Percentiles rank a stretch among this genome's conserved stretches.
Conservation (phyloP, 2,888 invertebrate genomes). For the Nomada ferruginata region DNA sequence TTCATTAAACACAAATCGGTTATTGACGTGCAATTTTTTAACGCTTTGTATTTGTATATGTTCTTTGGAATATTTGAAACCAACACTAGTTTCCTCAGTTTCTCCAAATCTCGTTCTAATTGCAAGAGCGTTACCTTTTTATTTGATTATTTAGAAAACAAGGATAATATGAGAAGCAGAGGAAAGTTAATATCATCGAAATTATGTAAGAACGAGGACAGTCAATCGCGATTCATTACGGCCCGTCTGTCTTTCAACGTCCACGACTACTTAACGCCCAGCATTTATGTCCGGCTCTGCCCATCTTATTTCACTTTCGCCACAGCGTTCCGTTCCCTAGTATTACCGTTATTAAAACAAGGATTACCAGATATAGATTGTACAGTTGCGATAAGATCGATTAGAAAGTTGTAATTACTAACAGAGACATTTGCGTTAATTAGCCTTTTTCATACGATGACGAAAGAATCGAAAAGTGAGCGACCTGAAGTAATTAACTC, state of each 20-base stretch:
- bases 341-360: not conserved
- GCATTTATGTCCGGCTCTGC: constrained; percentile 3
- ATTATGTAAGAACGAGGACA: not conserved
- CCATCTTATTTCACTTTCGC: constrained; percentile 17
- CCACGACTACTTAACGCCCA: not conserved
- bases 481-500: no score
- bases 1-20: not conserved
- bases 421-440: not conserved
- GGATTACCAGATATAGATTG: not conserved
- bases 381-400: not conserved
- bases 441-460: not conserved
- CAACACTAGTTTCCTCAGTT: no score
- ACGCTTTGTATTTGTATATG: no score
- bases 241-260: not conserved
- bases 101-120: no score
- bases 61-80: no score
- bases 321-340: not conserved
- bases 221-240: not conserved
- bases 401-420: no score
- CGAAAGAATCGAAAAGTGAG: not conserved
- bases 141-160: no score
- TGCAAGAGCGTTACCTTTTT: no score
- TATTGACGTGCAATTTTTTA: not conserved
- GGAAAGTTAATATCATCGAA: not conserved
- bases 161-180: not conserved